A percentile compares a stretch with the other conserved stretches of the same genome.
Evolutionary conservation across 2,888 invertebrate species (phyloP).

Genomic region (Thecocarcelia acutangulata): DNA sequence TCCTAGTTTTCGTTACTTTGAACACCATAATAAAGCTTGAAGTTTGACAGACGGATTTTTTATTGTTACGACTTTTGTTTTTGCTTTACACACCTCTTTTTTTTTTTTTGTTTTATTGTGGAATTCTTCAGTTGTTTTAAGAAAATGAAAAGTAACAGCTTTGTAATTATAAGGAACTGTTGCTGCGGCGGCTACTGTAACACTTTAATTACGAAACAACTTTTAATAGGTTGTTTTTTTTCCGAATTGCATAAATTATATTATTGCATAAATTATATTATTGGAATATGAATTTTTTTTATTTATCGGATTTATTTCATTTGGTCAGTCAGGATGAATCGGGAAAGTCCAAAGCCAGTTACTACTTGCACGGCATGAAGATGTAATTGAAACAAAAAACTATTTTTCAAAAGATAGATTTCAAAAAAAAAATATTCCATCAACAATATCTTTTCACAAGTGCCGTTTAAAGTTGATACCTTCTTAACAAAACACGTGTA

Average conservation of each 20-base stretch:
- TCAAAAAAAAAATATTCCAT: too few species aligned
- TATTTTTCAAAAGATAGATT: too few species aligned
- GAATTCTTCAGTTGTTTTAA: constrained; percentile 38
- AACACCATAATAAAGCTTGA: constrained; percentile 46
- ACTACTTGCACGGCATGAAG: too few species aligned
- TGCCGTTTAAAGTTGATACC: too few species aligned
- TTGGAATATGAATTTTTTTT: background rate
- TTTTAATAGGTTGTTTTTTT: constrained; percentile 13
- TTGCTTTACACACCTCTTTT: constrained; percentile 49
- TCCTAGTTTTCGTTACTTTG: background rate
- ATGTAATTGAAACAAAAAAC: too few species aligned
- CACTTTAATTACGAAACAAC: constrained; percentile 49
- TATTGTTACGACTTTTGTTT: constrained; percentile 15
- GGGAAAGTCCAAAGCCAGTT: too few species aligned
- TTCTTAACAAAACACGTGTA: too few species aligned
- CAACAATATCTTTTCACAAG: too few species aligned
- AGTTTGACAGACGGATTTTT: constrained; percentile 52
- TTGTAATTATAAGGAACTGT: constrained; percentile 52
- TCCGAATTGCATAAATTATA: constrained; percentile 33
- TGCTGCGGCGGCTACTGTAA: constrained; percentile 39
- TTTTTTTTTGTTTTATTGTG: background rate
- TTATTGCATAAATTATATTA: constrained; percentile 32
- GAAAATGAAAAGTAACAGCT: constrained; percentile 5
- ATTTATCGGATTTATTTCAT: too few species aligned
- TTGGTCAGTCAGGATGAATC: too few species aligned